phyloP scores from a whole-genome alignment of 1,140 invertebrate species.

The Aphaenogaster ashmeadi region DNA sequence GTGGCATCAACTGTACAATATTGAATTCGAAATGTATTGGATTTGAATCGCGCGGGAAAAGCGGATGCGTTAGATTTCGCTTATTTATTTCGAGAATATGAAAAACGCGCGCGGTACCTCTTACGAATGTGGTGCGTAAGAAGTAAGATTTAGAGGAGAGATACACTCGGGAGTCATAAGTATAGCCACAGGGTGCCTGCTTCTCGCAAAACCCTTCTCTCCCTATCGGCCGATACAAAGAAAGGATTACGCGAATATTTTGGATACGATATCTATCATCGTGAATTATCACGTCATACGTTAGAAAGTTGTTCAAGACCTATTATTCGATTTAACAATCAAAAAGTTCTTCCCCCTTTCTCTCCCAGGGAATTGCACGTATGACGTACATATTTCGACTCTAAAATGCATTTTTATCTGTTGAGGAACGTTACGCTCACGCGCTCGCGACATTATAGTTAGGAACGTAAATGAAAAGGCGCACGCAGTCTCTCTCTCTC shows the following conservation, averaged over 20 bases:
- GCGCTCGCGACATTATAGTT: constrained; percentile 9
- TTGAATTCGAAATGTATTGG: neutral
- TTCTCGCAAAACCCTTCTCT: constrained; percentile 79
- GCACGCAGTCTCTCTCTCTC: neutral
- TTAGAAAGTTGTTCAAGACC: constrained; percentile 73
- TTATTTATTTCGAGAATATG: constrained; percentile 21
- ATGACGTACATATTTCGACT: neutral
- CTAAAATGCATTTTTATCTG: neutral
- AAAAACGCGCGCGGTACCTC: neutral
- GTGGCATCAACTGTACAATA: neutral
- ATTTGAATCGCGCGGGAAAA: neutral
- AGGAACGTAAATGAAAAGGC: neutral
- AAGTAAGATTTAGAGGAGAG: constrained; percentile 64
- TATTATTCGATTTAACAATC: constrained; percentile 77
- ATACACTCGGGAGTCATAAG: constrained; percentile 67
- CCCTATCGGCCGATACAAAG: constrained; percentile 76
- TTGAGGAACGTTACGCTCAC: neutral
- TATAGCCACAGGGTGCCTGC: constrained; percentile 78
- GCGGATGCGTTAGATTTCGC: neutral
- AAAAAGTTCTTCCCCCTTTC: constrained; percentile 2
- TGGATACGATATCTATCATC: constrained; percentile 77
- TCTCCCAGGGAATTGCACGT: neutral
- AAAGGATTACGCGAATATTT: constrained; percentile 81
- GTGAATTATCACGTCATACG: constrained; percentile 82
- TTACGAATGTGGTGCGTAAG: constrained; percentile 7